phyloP scores from a whole-genome alignment of 2,797 vertebrate species.

The Somateria mollissima region DNA sequence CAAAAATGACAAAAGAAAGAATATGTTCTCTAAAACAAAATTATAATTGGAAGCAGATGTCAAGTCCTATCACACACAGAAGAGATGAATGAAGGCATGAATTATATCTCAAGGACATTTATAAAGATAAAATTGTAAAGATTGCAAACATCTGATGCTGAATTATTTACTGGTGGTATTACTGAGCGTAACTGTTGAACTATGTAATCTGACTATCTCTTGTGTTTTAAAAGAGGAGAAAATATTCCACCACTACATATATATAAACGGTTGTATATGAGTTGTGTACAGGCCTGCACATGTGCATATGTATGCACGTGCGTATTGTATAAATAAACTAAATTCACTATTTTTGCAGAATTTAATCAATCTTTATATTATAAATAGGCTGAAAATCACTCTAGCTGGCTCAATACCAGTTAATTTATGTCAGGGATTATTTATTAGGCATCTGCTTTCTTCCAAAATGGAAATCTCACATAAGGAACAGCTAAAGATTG shows the following conservation, averaged over 20 bases:
- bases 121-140: conserved; percentile 13
- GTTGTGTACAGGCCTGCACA: background rate
- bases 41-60: conserved; percentile 18
- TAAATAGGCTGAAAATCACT: background rate
- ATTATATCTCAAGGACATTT: background rate
- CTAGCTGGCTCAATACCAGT: background rate
- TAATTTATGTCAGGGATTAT: conserved; percentile 27
- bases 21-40: background rate
- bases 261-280: background rate
- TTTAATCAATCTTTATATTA: conserved; percentile 24
- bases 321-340: background rate
- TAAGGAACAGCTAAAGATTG: conserved; percentile 27
- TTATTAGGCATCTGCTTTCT: conserved; percentile 41
- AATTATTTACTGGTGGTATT: background rate
- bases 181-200: background rate
- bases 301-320: background rate
- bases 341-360: background rate
- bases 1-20: background rate
- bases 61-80: background rate
- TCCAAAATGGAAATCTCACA: conserved; percentile 52
- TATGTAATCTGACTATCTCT: background rate
- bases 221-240: background rate
- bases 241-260: background rate
- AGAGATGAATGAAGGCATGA: background rate
- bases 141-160: background rate